These are phyloP conservation scores for Hippocampus comes DNA, from an alignment of 2,113 vertebrate species.

Conservation along the genomic window DNA sequence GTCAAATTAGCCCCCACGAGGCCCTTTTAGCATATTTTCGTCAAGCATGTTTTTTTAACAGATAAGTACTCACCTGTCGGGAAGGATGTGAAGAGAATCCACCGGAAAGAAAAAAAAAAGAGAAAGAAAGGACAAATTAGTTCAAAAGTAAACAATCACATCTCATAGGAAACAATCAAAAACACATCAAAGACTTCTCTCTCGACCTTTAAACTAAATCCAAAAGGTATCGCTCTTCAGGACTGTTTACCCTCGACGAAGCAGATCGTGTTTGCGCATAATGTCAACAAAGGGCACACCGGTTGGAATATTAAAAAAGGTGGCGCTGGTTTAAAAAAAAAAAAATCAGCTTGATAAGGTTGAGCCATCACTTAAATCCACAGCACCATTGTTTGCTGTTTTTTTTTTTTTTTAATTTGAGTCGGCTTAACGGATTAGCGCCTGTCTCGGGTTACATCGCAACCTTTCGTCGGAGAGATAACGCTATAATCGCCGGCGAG, in stretches of 20 bases:
- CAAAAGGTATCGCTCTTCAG: not conserved
- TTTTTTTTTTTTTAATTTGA: constrained; percentile 35
- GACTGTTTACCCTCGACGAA: constrained; percentile 12
- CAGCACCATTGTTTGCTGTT: constrained; percentile 37
- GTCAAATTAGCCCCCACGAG: constrained; percentile 11
- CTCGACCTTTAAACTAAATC: constrained; percentile 15
- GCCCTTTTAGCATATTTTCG: constrained; percentile 12
- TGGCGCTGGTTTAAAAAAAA: constrained; percentile 5
- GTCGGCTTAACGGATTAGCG: constrained; percentile 54
- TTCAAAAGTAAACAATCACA: constrained; percentile 12
- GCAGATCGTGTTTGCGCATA: constrained; percentile 14
- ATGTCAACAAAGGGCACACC: constrained; percentile 4
- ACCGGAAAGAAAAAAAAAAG: constrained; percentile 4
- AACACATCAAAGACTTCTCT: constrained; percentile 2
- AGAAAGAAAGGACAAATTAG: constrained; percentile 28
- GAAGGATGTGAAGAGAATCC: constrained; percentile 20
- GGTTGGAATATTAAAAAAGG: constrained; percentile 1
- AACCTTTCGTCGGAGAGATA: constrained; percentile 34
- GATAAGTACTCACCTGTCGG: constrained; percentile 63
- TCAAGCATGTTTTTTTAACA: constrained; percentile 16
- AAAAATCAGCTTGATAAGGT: constrained; percentile 4
- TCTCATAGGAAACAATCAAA: constrained; percentile 1
- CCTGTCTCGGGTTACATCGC: constrained; percentile 41
- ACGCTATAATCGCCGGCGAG: constrained; percentile 17
- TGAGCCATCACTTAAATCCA: constrained; percentile 24